phyloP scores from a whole-genome alignment of 2,888 invertebrate species.

The Tholera decimalis region DNA sequence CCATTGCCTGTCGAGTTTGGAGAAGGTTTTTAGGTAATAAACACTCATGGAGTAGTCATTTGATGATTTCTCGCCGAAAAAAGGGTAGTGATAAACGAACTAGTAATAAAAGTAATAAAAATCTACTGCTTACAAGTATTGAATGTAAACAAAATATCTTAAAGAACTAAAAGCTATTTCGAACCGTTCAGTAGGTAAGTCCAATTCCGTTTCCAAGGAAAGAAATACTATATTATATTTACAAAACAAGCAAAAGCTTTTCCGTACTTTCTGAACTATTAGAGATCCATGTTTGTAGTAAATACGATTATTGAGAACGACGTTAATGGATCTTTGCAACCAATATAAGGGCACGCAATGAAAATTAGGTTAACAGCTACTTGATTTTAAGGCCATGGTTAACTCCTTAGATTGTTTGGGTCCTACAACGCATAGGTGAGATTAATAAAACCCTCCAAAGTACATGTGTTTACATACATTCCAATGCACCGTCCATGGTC shows the following conservation, averaged over 20 bases:
- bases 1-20: too few species aligned
- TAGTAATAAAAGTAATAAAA: too few species aligned
- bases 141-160: conserved; percentile 6
- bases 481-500: too few species aligned
- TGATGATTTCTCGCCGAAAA: too few species aligned
- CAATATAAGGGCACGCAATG: neutral
- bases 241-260: conserved; percentile 47
- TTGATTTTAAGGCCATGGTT: too few species aligned
- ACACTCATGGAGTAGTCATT: too few species aligned
- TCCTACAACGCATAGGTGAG: too few species aligned
- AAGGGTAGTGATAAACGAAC: neutral
- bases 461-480: too few species aligned
- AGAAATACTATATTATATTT: conserved; percentile 25
- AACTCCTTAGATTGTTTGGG: too few species aligned
- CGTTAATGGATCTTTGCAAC: conserved; percentile 6
- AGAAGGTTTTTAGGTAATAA: too few species aligned
- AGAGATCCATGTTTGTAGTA: conserved; percentile 3
- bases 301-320: conserved; percentile 4
- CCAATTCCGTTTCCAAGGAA: conserved; percentile 2
- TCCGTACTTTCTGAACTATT: conserved; percentile 23
- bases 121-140: neutral
- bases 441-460: too few species aligned
- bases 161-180: neutral
- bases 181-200: neutral
- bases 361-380: neutral